Base-by-base conservation (phyloP, 2,888 invertebrate species). In the Lysandra bellargus region DNA sequence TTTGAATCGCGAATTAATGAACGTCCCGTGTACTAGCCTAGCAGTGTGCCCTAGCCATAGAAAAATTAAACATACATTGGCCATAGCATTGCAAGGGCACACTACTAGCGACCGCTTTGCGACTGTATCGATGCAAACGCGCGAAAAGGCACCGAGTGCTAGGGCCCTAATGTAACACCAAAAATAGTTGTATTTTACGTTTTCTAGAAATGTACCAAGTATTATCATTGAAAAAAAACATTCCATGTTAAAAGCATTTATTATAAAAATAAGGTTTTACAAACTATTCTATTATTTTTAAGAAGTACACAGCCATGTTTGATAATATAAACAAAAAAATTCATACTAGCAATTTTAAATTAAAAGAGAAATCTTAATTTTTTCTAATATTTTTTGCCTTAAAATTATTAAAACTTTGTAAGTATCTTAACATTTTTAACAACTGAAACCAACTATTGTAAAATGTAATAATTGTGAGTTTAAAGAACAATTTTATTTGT, bases 281-380 rank as follows among this genome's bases (percentile, higher is more conserved):
- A 33, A 53, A 12, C 33, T 74, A 44, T 33, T 33, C 2, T 4
- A 75, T 23, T 53, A 92, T 82, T 86, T 85, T 85, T 90, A 90
- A 87, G 88, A 93, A 93, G 91, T 93, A 93, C 93, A 94, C 93
- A 94, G 93, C 93, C 93, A 89, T 92, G 89, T 89, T 90, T 88
- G 86, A 88, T 85, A 88, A 88, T 85, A 88, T 84, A 78, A 81
- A 80, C 80, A 82, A 80, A 80, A 78, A 78, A 79, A 74, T 4
- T 61, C 30, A 37, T 60, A 40, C 40, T 44, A 57, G 60, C 60
- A 79, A 75, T 61, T 57, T 17, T 17, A 60, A 12, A 33, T 60
- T 72, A 79, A 74, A 23, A 79, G 44, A 7, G 30, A 60, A 57
- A 57, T 57, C 14, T 17, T 17, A 40, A 6, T 40, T 40, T 40